Percentiles rank a stretch among this genome's conserved stretches.
phyloP scores from a whole-genome alignment of 1,140 invertebrate species.

The Elysia chlorotica region DNA sequence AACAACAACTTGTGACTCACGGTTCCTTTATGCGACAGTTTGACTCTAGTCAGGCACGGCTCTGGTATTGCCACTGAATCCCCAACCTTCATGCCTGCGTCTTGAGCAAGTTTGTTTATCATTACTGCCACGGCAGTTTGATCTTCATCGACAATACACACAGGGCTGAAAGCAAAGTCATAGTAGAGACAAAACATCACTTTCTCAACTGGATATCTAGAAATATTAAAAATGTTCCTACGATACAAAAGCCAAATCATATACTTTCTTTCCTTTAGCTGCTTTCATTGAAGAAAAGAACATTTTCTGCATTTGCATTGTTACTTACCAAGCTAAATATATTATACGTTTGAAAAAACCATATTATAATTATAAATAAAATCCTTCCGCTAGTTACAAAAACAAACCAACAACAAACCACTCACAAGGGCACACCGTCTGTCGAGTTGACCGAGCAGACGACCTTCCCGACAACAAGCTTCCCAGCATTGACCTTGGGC shows the following conservation, averaged over 20 bases:
- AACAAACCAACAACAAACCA: conserved; percentile 30
- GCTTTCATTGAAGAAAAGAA: neutral
- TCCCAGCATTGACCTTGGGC: conserved; percentile 70
- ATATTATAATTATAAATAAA: too few relatives aligned
- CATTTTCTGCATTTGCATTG: neutral
- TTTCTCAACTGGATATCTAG: neutral
- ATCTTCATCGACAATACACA: conserved; percentile 78
- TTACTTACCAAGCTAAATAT: too few relatives aligned
- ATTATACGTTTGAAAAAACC: too few relatives aligned
- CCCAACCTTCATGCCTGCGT: conserved; percentile 81
- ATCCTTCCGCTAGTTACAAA: too few relatives aligned
- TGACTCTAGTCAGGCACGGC: conserved; percentile 71
- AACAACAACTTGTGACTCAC: conserved; percentile 59
- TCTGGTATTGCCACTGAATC: conserved; percentile 82
- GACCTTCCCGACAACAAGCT: conserved; percentile 79
- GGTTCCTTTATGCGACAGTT: conserved; percentile 68
- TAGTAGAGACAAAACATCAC: neutral
- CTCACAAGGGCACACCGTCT: conserved; percentile 80
- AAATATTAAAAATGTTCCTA: neutral
- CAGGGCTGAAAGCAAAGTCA: conserved; percentile 70
- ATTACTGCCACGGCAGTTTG: conserved; percentile 76
- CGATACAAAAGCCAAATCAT: neutral
- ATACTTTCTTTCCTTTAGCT: neutral
- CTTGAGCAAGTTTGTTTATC: conserved; percentile 82
- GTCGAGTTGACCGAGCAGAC: conserved; percentile 78